A percentile compares a stretch with the other conserved stretches of the same genome.
Conservation (phyloP, 2,888 invertebrate genomes). For the Meliscaeva auricollis region DNA sequence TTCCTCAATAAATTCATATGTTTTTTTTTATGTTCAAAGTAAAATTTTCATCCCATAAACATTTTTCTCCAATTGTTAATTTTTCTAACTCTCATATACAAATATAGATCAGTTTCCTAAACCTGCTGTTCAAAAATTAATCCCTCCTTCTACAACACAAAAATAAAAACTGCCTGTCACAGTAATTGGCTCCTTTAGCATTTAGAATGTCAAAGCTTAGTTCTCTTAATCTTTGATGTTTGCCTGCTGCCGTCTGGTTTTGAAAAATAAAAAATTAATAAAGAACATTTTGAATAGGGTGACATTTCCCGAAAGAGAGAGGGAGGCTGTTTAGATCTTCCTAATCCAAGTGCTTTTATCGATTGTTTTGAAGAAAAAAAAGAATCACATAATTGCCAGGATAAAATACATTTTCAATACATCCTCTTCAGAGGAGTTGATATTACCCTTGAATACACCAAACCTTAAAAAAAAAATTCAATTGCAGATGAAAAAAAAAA, state of each 20-base stretch:
- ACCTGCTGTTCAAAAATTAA: conserved; percentile 16
- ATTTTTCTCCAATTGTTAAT: neutral
- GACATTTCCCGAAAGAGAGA: neutral
- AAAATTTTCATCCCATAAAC: no score
- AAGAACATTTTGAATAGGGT: conserved; percentile 3
- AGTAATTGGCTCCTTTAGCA: conserved; percentile 29
- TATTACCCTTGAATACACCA: neutral
- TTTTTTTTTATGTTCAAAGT: no score
- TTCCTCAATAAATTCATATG: no score
- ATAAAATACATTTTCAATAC: conserved; percentile 26
- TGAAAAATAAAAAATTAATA: neutral
- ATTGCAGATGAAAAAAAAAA: conserved; percentile 7
- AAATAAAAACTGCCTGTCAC: conserved; percentile 24
- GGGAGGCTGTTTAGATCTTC: neutral
- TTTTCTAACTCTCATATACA: neutral
- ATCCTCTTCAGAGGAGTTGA: neutral
- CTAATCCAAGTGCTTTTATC: conserved; percentile 29
- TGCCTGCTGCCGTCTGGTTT: conserved; percentile 14
- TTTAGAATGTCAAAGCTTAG: conserved; percentile 24
- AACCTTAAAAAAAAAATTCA: neutral
- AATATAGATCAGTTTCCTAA: neutral
- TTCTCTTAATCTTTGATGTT: conserved; percentile 27
- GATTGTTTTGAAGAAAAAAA: conserved; percentile 10
- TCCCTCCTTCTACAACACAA: neutral
- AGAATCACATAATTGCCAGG: conserved; percentile 16